phyloP scores from a whole-genome alignment of 2,888 invertebrate species.

The Zygothrica quintamaculata region DNA sequence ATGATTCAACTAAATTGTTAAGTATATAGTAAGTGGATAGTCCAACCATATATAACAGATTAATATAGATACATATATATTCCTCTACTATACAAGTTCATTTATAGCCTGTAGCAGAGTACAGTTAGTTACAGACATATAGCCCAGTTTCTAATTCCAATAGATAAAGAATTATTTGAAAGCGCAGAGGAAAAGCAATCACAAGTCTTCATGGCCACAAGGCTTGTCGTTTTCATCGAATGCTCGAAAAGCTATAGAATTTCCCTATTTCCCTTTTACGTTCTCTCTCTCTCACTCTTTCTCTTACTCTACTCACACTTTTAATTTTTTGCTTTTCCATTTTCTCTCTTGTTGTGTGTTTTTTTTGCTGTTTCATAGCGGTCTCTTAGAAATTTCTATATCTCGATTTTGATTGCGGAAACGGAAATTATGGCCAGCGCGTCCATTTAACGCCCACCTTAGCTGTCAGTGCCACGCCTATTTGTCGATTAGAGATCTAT shows the following conservation, averaged over 20 bases:
- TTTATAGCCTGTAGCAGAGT: too few species aligned
- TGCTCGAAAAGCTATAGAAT: conserved; percentile 25
- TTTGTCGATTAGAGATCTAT: too few species aligned
- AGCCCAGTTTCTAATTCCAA: conserved; percentile 8
- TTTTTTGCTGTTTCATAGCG: conserved; percentile 8
- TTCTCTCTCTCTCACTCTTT: not conserved
- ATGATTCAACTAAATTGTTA: too few species aligned
- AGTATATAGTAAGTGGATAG: too few species aligned
- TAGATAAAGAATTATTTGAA: conserved; percentile 16
- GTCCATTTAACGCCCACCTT: conserved; percentile 28
- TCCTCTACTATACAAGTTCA: too few species aligned
- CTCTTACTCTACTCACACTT: not conserved
- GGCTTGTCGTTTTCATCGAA: conserved; percentile 3
- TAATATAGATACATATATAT: too few species aligned
- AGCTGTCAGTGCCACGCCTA: not conserved
- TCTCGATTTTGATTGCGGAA: conserved; percentile 65
- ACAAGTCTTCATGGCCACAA: conserved; percentile 21
- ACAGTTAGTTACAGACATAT: too few species aligned
- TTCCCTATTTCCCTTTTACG: not conserved
- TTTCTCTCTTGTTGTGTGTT: not conserved
- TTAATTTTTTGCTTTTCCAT: not conserved
- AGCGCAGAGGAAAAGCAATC: conserved; percentile 37
- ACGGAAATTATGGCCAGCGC: conserved; percentile 63
- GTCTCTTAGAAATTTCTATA: conserved; percentile 38
- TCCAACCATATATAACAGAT: too few species aligned